Evolutionary conservation across 2,888 invertebrate species (phyloP).

Genomic region (Mechanitis mazaeus): DNA sequence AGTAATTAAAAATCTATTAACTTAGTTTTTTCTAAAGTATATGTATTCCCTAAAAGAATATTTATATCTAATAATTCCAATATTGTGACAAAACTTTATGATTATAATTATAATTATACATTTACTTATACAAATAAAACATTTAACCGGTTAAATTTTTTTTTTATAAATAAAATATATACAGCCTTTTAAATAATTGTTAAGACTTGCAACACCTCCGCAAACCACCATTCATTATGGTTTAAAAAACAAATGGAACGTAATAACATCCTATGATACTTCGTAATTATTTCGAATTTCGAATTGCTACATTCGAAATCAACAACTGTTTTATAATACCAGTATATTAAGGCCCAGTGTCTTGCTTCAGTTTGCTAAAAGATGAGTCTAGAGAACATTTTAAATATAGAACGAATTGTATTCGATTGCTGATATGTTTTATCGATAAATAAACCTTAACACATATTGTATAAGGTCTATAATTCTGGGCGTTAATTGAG

Average conservation of each 20-base stretch:
- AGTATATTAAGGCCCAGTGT: constrained; percentile 39
- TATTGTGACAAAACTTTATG: constrained; percentile 7
- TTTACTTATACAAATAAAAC: constrained; percentile 13
- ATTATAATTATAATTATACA: constrained; percentile 8
- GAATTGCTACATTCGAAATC: constrained; percentile 53
- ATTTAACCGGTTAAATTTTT: constrained; percentile 19
- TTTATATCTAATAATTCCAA: background rate
- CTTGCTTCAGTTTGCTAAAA: constrained; percentile 35
- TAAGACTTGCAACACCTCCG: constrained; percentile 43
- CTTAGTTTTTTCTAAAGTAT: constrained; percentile 3
- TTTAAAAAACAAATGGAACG: constrained; percentile 54
- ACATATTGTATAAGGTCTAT: background rate
- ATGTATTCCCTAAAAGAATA: background rate
- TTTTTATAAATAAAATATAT: constrained; percentile 15
- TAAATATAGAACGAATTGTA: constrained; percentile 4
- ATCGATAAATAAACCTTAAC: constrained; percentile 14
- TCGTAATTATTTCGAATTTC: constrained; percentile 56
- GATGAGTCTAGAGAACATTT: constrained; percentile 30
- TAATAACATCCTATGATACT: constrained; percentile 50
- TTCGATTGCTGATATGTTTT: background rate
- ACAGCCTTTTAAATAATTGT: constrained; percentile 28
- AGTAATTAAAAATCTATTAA: constrained; percentile 22
- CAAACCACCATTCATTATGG: constrained; percentile 44
- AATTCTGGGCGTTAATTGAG: constrained; percentile 9
- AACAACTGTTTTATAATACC: constrained; percentile 56